These are phyloP conservation scores for Alces alces DNA, from an alignment of 2,113 vertebrate genomes.

Conservation along the genomic window DNA sequence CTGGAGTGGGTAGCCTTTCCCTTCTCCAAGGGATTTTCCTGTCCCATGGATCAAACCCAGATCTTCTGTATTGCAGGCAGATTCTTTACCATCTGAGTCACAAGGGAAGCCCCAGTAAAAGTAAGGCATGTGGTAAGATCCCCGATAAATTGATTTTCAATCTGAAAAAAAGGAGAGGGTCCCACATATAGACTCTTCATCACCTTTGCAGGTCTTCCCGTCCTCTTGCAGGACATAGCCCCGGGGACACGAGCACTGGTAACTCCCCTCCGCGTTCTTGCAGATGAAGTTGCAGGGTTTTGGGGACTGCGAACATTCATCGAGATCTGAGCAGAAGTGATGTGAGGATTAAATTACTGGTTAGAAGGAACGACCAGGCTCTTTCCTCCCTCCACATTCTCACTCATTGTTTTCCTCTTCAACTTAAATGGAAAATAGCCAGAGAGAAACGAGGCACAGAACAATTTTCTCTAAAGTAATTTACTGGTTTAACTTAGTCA, in stretches of 20 bases:
- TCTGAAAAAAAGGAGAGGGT: not conserved
- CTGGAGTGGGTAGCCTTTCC: not conserved
- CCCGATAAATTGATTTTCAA: not conserved
- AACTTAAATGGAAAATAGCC: not conserved
- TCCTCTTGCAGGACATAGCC: conserved; percentile 88
- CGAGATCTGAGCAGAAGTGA: conserved; percentile 80
- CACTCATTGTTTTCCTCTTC: not conserved
- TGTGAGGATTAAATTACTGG: not conserved
- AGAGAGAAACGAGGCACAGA: not conserved
- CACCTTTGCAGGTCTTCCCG: conserved; percentile 88
- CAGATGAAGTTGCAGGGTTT: conserved; percentile 92
- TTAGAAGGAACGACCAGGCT: not conserved
- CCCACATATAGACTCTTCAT: not conserved
- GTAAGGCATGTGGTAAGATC: accelerated
- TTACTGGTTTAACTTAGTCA: not conserved
- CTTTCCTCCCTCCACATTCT: not conserved
- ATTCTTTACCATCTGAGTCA: not conserved
- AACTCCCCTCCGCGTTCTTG: conserved; percentile 88
- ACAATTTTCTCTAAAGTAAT: not conserved
- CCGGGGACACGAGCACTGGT: conserved; percentile 86
- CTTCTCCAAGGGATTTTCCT: not conserved
- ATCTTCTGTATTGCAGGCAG: not conserved
- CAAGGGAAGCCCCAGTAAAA: not conserved
- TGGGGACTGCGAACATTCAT: conserved; percentile 88
- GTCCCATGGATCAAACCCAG: accelerated